These are phyloP conservation scores for Drosophila prosaltans DNA, from an alignment of 1,140 invertebrate species.

Conservation along the genomic window DNA sequence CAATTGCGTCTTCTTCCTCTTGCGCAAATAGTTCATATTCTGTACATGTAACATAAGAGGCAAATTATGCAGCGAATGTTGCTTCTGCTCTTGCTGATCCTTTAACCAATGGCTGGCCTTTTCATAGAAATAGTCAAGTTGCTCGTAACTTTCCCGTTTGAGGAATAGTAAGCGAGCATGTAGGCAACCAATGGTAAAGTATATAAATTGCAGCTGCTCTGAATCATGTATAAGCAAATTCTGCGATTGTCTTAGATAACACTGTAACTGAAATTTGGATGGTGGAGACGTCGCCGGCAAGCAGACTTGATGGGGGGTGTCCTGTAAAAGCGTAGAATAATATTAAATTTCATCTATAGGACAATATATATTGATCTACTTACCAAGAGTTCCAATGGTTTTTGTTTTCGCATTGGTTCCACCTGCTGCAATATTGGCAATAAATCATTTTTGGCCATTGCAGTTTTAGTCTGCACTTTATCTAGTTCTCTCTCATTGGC, in stretches of 20 bases:
- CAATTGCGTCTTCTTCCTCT: conserved; percentile 17
- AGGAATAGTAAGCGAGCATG: conserved; percentile 68
- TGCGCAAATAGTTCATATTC: conserved; percentile 54
- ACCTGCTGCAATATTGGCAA: conserved; percentile 53
- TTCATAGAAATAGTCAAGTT: conserved; percentile 66
- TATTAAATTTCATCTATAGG: no score
- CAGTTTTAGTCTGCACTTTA: neutral
- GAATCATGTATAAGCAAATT: neutral
- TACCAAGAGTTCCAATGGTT: conserved; percentile 10
- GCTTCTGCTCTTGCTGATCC: conserved; percentile 7
- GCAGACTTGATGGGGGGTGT: conserved; percentile 16
- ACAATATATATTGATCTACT: neutral
- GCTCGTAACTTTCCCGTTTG: conserved; percentile 43
- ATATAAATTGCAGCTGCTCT: conserved; percentile 52
- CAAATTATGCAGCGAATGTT: neutral
- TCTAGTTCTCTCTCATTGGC: neutral
- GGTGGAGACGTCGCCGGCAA: neutral
- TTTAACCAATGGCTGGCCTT: conserved; percentile 46
- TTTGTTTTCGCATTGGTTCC: conserved; percentile 62
- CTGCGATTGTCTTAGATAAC: conserved; percentile 28
- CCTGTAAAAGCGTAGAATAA: neutral
- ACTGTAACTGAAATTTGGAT: conserved; percentile 15
- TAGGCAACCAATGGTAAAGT: conserved; percentile 59
- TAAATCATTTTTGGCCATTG: conserved; percentile 31
- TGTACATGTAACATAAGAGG: conserved; percentile 49